These are phyloP conservation scores for Formica selysi DNA, from an alignment of 1,140 invertebrate genomes.

Conservation along the genomic window DNA sequence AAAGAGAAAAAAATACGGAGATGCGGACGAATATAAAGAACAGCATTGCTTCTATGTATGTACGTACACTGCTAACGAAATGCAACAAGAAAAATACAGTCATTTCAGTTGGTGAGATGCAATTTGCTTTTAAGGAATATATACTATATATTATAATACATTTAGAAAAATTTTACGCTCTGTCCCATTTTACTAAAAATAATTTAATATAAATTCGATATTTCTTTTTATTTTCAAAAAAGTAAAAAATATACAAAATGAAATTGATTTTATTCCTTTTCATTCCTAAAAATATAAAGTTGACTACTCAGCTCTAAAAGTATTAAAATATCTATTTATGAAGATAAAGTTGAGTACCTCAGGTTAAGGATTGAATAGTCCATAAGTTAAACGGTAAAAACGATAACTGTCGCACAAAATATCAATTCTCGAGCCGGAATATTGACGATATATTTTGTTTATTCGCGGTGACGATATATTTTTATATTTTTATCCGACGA, in stretches of 20 bases:
- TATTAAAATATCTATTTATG: background rate
- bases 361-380: background rate
- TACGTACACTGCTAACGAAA: background rate
- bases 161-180: background rate
- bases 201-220: background rate
- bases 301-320: background rate
- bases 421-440: constrained; percentile 14
- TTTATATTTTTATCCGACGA: constrained; percentile 20
- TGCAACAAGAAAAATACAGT: background rate
- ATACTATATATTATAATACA: background rate
- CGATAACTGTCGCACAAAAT: background rate
- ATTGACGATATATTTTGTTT: constrained; percentile 19
- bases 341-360: background rate
- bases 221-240: background rate
- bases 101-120: background rate
- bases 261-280: background rate
- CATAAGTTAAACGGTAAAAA: background rate
- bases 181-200: background rate
- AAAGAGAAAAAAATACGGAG: background rate
- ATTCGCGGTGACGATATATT: constrained; percentile 20
- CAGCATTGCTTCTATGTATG: background rate
- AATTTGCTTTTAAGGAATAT: constrained; percentile 16
- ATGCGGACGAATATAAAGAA: background rate
- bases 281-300: background rate
- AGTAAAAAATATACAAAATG: background rate